Evolutionary conservation across 2,888 invertebrate species (phyloP), one percentile per base, ranked within the genome.

Genomic region (Andrena flavipes): DNA sequence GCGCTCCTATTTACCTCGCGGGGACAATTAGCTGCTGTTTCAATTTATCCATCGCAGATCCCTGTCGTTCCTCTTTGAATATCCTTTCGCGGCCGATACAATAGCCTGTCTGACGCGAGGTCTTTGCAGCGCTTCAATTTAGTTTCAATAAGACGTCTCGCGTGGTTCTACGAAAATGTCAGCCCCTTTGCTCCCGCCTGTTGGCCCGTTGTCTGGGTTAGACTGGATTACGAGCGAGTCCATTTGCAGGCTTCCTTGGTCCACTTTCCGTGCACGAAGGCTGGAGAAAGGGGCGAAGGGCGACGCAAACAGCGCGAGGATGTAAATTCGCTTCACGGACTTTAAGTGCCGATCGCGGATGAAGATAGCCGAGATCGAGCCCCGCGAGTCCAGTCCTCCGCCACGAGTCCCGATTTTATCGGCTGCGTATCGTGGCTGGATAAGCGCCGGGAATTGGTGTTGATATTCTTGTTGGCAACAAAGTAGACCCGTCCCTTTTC

Each of bases 361-460:
- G 82, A 86, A 89, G 88, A 88, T 89, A 89, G 77, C 30, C 73
- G 68, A 49, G 71, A 80, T 81, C 80, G 82, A 65, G 76, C 60
- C 68, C 65, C 76, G 70, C 59, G 64, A 56, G 49, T 13, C 63
- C 54, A 49, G 75, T 67, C 63, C 67, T 78, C 80, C 77, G 82
- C 81, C 80, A 80, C 80, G 84, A 82, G 80, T 62, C 56, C 63
- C 78, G 87, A 88, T 89, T 87, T 89, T 87, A 89, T 89, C 85
- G 76, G 49, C 56, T 70, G 80, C 71, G 78, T 86, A 87, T 84
- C 85, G 79, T 59, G 60, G 77, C 76, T 23, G 69, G 85, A 86
- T 84, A 84, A 85, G 77, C 76, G 80, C 16, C 59, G 48, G 62
- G 80, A 82, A 83, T 54, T 70, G 59, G 73, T 75, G 82, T 78